Base-by-base conservation (phyloP, 2,113 vertebrate genomes). In the Ardeotis arabs region DNA sequence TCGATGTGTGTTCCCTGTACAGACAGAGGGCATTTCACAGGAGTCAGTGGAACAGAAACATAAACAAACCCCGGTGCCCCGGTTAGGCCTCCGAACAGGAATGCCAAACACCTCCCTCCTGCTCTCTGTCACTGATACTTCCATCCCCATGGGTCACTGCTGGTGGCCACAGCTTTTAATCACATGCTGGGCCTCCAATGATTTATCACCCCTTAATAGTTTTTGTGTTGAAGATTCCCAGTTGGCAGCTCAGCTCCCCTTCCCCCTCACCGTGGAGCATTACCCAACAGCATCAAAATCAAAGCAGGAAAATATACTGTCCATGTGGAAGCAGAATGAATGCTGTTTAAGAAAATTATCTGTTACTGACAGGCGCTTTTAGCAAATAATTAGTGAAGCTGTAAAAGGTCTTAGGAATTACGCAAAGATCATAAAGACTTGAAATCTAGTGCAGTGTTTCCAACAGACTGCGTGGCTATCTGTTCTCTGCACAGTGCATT, bases 41-140 rank as follows among this genome's bases (percentile, higher is more conserved):
- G 96, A 97, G 81, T 96, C 11, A 3, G 69, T 89, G 94, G 97
- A 96, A 97, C 87, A 98, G 97, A 97, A 98, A 98, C 94, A 97
- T 89, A 96, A 98, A 97, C 95, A 97, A 96, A 96, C 89, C 55
- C 78, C 2, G 0, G 78, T 95, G 84, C 93, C 87, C 90, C 63
- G 90, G 27, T 68, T 33, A 68, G 88, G 95, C 88, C 93, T 94
- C 95, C 7, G 9, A 92, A 41, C 69, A 97, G 95, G 97, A 98
- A 98, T 97, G 93, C 92, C 86, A 90, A 97, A 96, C 84, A 91
- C 94, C 94, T 92, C 93, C 93, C 96, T 67, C 92, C 95, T 95
- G 84, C 95, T 95, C 96, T 95, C 87, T 96, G 97, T 94, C 97
- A 97, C 93, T 39, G 97, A 97, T 97, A 98, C 94, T 92, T 97